Conservation (phyloP, 2,113 vertebrate genomes). For the Hemiscyllium ocellatum region DNA sequence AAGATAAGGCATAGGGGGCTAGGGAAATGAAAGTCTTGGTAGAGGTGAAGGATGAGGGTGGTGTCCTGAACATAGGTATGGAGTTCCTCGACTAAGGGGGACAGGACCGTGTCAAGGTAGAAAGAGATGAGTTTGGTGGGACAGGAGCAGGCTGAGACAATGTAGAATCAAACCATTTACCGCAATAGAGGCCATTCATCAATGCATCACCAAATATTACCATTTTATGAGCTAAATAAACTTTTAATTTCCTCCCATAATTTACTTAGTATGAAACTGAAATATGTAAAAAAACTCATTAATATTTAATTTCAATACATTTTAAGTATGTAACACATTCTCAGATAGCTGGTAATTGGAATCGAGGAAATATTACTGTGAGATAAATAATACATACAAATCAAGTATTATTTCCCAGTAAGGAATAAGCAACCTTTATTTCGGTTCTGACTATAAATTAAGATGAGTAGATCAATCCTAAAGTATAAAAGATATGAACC, state of each 20-base stretch:
- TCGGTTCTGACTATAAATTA: not conserved
- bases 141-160: not conserved
- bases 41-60: no score
- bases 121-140: no score
- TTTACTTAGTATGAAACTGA: not conserved
- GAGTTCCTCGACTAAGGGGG: no score
- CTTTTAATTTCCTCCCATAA: not conserved
- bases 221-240: not conserved
- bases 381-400: not conserved
- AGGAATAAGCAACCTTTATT: not conserved
- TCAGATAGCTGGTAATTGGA: not conserved
- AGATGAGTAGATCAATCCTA: not conserved
- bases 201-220: not conserved
- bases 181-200: not conserved
- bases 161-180: not conserved
- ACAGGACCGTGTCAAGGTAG: no score
- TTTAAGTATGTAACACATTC: not conserved
- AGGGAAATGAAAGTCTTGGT: no score
- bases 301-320: not conserved
- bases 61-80: no score
- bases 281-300: not conserved
- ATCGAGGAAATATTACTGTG: no score
- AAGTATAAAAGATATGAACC: not conserved
- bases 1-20: no score
- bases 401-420: not conserved